These are phyloP conservation scores for Oscheius sp. DNA, from an alignment of 2,888 invertebrate genomes.

Conservation along the genomic window DNA sequence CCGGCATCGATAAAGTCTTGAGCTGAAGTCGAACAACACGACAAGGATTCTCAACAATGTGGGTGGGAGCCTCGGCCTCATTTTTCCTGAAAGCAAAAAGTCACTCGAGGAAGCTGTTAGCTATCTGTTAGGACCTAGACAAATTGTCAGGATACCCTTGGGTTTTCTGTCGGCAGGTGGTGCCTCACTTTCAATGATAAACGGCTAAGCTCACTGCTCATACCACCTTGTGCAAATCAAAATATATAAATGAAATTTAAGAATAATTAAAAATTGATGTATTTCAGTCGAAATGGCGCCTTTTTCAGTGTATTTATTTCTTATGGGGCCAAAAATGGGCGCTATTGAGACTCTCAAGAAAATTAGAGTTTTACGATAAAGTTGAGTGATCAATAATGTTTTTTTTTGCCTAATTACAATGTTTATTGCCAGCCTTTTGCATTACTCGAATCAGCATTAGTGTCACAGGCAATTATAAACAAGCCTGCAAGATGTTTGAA, in stretches of 20 bases:
- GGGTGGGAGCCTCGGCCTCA: slow-evolving; percentile 32
- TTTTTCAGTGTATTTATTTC: not conserved
- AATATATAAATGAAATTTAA: no score
- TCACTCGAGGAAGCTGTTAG: slow-evolving; percentile 21
- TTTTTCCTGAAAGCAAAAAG: slow-evolving; percentile 32
- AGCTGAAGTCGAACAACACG: slow-evolving; percentile 91
- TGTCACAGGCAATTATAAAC: not conserved
- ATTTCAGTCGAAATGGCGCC: not conserved
- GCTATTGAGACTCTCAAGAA: not conserved
- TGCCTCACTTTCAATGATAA: slow-evolving; percentile 10
- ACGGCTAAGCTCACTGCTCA: not conserved
- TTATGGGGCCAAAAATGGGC: not conserved
- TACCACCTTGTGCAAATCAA: no score
- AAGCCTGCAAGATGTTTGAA: not conserved
- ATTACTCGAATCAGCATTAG: not conserved
- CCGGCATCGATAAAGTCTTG: slow-evolving; percentile 82
- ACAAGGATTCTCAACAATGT: slow-evolving; percentile 86
- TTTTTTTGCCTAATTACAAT: not conserved
- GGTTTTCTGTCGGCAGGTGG: slow-evolving; percentile 25
- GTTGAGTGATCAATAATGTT: not conserved
- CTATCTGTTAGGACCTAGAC: slow-evolving; percentile 24
- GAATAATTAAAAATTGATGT: no score
- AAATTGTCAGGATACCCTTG: slow-evolving; percentile 14
- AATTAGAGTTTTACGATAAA: slow-evolving; percentile 10
- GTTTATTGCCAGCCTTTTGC: not conserved